phyloP scores from a whole-genome alignment of 2,888 invertebrate genomes.

The Crocallis elinguaria region DNA sequence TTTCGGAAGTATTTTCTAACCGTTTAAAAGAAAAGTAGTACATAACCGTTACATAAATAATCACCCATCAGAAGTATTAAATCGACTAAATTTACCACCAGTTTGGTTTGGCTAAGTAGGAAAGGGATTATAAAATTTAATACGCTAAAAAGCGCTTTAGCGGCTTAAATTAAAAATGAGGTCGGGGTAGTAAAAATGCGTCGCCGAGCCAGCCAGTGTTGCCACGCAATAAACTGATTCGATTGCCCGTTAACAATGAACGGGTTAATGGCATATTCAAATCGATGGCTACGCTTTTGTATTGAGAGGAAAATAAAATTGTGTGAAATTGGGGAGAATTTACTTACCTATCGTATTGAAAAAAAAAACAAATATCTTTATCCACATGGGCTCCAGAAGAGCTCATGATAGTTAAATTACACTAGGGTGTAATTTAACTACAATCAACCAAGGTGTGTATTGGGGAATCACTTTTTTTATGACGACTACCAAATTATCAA shows the following conservation, averaged over 20 bases:
- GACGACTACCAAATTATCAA: too few relatives aligned
- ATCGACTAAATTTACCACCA: slow-evolving; percentile 37
- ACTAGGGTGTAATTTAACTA: too few relatives aligned
- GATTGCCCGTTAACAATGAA: slow-evolving; percentile 40
- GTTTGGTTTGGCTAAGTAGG: slow-evolving; percentile 29
- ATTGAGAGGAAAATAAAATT: slow-evolving; percentile 14
- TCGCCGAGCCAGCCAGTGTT: slow-evolving; percentile 33
- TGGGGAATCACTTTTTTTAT: too few relatives aligned
- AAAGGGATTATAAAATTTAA: slow-evolving; percentile 52
- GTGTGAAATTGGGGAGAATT: slow-evolving; percentile 7
- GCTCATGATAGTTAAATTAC: too few relatives aligned
- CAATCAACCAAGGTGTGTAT: too few relatives aligned
- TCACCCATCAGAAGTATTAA: slow-evolving; percentile 23
- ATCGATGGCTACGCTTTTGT: slow-evolving; percentile 29
- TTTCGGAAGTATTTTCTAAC: background rate
- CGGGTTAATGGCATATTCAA: slow-evolving; percentile 35
- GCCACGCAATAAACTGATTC: slow-evolving; percentile 39
- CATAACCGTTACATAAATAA: slow-evolving; percentile 13
- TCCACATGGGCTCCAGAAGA: too few relatives aligned
- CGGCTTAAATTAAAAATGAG: slow-evolving; percentile 55
- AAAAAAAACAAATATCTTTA: too few relatives aligned
- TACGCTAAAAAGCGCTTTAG: slow-evolving; percentile 57
- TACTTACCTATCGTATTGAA: background rate
- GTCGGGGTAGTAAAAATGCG: slow-evolving; percentile 62
- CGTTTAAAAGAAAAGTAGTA: background rate